These are phyloP conservation scores for Stegostoma tigrinum DNA, from an alignment of 2,113 vertebrate genomes.

Conservation along the genomic window DNA sequence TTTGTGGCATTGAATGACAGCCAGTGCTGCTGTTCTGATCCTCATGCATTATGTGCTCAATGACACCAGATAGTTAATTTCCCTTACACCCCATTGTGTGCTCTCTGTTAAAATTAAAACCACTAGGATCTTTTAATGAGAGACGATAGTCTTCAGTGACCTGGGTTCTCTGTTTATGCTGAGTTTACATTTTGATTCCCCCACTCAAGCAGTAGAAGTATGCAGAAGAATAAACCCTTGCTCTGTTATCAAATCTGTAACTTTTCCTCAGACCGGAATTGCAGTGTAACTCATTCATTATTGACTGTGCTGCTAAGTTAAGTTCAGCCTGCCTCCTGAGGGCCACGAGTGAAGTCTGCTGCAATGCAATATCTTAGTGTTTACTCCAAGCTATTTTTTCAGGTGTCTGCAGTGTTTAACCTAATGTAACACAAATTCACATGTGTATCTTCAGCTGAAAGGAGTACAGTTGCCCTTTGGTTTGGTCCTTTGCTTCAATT, in stretches of 20 bases:
- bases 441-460: constrained; percentile 10
- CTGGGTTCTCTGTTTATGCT: constrained; percentile 9
- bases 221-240: constrained; percentile 1
- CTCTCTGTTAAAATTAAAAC: background rate
- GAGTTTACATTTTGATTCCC: constrained; percentile 1
- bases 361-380: constrained; percentile 28
- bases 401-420: constrained; percentile 23
- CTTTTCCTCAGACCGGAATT: background rate
- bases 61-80: no score
- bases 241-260: constrained; percentile 1
- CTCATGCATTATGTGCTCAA: background rate
- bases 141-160: background rate
- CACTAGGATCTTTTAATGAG: background rate
- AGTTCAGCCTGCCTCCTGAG: constrained; percentile 7
- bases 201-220: background rate
- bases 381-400: constrained; percentile 29
- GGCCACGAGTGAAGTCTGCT: background rate
- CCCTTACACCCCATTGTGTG: no score
- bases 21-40: background rate
- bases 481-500: constrained; percentile 3
- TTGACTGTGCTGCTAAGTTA: background rate
- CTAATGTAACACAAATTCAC: constrained; percentile 28
- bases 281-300: constrained; percentile 32
- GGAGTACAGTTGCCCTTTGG: constrained; percentile 3
- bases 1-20: background rate